Evolutionary conservation across 2,113 vertebrate genomes (phyloP).

Genomic region (Rynchops niger): DNA sequence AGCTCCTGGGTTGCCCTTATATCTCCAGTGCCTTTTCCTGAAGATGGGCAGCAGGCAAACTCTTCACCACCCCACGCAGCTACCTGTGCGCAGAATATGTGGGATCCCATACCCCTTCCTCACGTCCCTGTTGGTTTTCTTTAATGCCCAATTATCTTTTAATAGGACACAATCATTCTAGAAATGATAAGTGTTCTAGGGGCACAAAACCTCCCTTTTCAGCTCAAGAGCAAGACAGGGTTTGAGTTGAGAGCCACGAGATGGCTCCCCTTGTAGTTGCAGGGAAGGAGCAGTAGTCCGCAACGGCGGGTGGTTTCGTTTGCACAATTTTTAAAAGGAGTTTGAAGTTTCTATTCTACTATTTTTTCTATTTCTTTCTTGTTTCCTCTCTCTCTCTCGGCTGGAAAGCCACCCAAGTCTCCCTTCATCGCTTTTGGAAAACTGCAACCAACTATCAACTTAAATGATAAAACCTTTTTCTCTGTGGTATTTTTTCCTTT

Average conservation of each 20-base stretch:
- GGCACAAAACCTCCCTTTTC: not conserved
- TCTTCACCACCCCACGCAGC: too few relatives aligned
- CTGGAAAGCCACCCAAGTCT: not conserved
- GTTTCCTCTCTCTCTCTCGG: accelerated
- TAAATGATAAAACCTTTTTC: not conserved
- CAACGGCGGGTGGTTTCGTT: not conserved
- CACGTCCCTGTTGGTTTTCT: accelerated
- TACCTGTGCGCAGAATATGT: not conserved
- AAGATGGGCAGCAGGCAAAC: not conserved
- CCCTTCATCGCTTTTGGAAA: not conserved
- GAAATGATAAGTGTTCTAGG: not conserved
- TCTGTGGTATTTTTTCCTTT: not conserved
- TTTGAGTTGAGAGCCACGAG: not conserved
- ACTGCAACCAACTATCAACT: not conserved
- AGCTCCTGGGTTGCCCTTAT: not conserved
- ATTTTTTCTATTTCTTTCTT: not conserved
- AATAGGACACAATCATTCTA: not conserved
- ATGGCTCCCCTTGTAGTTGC: not conserved
- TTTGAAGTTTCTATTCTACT: not conserved
- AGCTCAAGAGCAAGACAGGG: not conserved
- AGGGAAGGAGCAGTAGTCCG: not conserved
- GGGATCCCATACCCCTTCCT: not conserved
- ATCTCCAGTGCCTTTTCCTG: not conserved
- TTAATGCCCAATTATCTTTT: not conserved
- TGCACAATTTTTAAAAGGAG: not conserved